Percentiles rank a stretch among this genome's conserved stretches.
Conservation (phyloP, 92 coral and sea anemone species). For the Scolanthus callimorphus region DNA sequence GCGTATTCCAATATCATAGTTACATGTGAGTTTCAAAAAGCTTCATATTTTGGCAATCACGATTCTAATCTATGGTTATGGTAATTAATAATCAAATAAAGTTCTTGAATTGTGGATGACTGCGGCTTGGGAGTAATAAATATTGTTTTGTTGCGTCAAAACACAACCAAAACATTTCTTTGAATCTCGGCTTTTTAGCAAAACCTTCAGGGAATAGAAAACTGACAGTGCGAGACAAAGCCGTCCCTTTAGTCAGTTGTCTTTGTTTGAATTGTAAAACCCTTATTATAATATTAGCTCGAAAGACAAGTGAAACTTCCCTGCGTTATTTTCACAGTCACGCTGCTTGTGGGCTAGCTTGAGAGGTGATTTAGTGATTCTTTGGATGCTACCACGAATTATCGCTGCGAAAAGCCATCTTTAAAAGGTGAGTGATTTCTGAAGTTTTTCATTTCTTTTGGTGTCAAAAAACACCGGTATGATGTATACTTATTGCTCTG, state of each 20-base stretch:
- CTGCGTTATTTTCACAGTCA: neutral
- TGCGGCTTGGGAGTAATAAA: neutral
- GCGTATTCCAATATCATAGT: no score
- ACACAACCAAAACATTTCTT: neutral
- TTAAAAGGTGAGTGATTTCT: no score
- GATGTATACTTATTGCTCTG: no score
- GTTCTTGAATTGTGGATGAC: neutral
- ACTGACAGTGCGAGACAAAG: neutral
- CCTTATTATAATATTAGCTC: neutral
- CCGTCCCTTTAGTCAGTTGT: neutral
- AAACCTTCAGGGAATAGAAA: neutral
- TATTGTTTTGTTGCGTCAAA: neutral
- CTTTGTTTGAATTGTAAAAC: neutral
- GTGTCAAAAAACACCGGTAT: no score
- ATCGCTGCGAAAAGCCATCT: no score
- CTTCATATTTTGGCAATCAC: neutral
- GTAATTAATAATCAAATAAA: conserved; percentile 2
- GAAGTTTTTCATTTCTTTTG: no score
- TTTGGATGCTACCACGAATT: no score
- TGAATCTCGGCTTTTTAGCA: neutral
- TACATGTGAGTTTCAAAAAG: no score
- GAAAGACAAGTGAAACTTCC: neutral
- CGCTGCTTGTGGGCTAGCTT: no score
- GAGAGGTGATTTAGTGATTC: no score
- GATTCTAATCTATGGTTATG: neutral